phyloP scores from a whole-genome alignment of 2,888 invertebrate species.

The Eristalis tenax region DNA sequence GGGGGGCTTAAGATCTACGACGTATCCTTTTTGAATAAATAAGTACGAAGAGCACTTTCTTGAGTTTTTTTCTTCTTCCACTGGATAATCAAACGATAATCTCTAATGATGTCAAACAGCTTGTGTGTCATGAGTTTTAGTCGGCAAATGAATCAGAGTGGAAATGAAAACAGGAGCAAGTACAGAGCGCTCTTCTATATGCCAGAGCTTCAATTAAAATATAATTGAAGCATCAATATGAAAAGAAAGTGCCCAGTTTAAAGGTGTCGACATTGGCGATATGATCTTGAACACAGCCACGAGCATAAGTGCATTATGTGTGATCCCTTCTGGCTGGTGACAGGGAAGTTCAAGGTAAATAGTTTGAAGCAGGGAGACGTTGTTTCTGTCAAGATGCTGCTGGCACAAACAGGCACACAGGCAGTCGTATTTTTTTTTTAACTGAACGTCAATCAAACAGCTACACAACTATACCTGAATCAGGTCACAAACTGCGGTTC shows the following conservation, averaged over 20 bases:
- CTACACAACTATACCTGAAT: too few species aligned
- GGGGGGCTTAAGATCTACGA: not conserved
- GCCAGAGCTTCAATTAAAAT: not conserved
- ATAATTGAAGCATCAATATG: not conserved
- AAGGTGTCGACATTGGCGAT: not conserved
- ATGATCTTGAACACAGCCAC: not conserved
- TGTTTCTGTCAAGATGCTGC: too few species aligned
- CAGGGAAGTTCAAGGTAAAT: too few species aligned
- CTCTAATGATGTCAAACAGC: conserved; percentile 16
- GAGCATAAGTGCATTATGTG: not conserved
- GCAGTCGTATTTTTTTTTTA: too few species aligned
- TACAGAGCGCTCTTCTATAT: not conserved
- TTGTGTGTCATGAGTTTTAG: not conserved
- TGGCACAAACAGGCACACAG: too few species aligned
- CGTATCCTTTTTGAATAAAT: conserved; percentile 22
- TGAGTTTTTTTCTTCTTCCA: conserved; percentile 10
- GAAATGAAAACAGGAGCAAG: not conserved
- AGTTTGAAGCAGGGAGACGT: too few species aligned
- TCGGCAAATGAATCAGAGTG: not conserved
- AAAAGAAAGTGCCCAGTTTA: not conserved
- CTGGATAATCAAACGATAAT: conserved; percentile 32
- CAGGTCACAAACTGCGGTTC: too few species aligned
- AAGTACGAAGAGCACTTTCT: conserved; percentile 15
- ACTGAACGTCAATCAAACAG: too few species aligned
- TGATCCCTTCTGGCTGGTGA: too few species aligned